These are phyloP conservation scores for Saguinus imperator DNA, from an alignment of 2,113 vertebrate genomes.

Conservation along the genomic window DNA sequence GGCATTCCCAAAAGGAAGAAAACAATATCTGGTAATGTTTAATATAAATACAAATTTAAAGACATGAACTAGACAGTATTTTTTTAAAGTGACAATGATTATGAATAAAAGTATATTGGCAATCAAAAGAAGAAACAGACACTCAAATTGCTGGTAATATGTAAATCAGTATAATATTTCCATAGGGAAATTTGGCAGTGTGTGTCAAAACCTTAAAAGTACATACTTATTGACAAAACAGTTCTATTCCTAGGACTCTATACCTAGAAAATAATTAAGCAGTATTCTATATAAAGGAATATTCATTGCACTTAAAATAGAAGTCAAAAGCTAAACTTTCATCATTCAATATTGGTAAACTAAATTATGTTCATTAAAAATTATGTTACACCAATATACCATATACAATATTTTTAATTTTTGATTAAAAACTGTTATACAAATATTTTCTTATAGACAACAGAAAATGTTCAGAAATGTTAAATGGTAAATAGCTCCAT, in stretches of 20 bases:
- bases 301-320: neutral
- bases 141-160: neutral
- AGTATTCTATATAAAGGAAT: neutral
- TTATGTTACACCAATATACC: neutral
- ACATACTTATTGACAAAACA: neutral
- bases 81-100: slow-evolving; percentile 27
- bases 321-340: neutral
- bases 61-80: neutral
- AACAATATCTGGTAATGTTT: neutral
- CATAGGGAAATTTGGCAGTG: neutral
- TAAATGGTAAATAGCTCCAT: neutral
- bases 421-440: neutral
- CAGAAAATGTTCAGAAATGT: neutral
- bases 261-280: slow-evolving; percentile 14
- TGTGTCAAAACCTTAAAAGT: neutral
- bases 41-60: neutral
- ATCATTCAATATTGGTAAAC: neutral
- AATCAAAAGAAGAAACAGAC: slow-evolving; percentile 10
- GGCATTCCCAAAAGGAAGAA: neutral
- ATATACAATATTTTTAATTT: neutral
- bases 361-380: neutral
- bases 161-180: slow-evolving; percentile 3
- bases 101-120: neutral
- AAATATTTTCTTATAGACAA: neutral
- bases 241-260: neutral